phyloP scores from a whole-genome alignment of 2,113 vertebrate species.

The Sterna hirundo region DNA sequence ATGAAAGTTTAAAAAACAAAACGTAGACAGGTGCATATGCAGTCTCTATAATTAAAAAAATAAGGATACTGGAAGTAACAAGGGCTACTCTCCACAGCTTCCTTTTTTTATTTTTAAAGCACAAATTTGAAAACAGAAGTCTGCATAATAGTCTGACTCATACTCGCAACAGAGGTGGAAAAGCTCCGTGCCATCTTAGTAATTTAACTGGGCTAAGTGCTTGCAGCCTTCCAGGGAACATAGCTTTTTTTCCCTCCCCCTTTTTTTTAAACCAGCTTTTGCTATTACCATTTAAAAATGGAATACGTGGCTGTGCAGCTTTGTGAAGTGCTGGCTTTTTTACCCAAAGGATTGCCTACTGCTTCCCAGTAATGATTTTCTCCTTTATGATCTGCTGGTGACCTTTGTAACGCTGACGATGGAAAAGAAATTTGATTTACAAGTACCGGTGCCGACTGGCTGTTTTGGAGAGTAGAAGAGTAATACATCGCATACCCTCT shows the following conservation, averaged over 20 bases:
- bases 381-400: background rate
- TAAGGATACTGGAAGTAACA: background rate
- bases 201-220: background rate
- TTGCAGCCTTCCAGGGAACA: background rate
- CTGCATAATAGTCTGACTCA: background rate
- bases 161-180: background rate
- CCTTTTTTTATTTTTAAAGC: background rate
- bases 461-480: background rate
- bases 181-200: background rate
- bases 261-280: background rate
- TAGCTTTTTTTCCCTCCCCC: background rate
- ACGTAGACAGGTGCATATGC: background rate
- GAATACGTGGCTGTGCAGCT: background rate
- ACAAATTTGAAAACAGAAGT: background rate
- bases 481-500: background rate
- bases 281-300: background rate
- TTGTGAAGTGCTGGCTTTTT: background rate
- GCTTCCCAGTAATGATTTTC: background rate
- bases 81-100: background rate
- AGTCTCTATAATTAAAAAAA: background rate
- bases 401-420: accelerated
- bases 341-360: background rate
- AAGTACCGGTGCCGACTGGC: background rate
- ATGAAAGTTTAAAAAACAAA: background rate
- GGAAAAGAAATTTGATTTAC: background rate